Evolutionary conservation across 2,888 invertebrate species (phyloP).

Genomic region (Deilephila porcellus): DNA sequence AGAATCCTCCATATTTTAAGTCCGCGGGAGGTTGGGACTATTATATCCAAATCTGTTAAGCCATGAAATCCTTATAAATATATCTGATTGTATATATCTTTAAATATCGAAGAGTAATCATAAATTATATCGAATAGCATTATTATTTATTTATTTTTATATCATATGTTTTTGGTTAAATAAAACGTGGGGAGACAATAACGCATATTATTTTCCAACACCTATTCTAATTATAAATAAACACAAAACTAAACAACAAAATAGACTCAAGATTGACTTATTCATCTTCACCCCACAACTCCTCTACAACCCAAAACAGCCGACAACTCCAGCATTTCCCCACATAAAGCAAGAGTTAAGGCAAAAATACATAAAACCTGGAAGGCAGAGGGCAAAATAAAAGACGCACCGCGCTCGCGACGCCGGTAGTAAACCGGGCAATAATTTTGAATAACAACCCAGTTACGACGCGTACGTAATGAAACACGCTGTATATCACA

Average conservation of each 20-base stretch:
- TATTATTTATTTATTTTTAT: too few species aligned
- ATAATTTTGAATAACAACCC: conserved; percentile 76
- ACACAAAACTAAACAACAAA: too few species aligned
- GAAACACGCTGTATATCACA: conserved; percentile 78
- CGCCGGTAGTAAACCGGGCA: conserved; percentile 66
- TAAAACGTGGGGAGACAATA: too few species aligned
- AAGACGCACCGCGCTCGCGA: conserved; percentile 46
- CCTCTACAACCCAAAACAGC: background rate
- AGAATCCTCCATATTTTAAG: conserved; percentile 1
- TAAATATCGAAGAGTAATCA: too few species aligned
- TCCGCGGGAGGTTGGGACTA: background rate
- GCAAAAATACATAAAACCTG: background rate
- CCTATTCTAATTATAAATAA: too few species aligned
- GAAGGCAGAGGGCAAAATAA: conserved; percentile 10
- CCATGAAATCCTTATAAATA: background rate
- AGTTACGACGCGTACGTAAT: conserved; percentile 72
- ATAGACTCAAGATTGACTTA: too few species aligned
- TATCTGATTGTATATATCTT: too few species aligned
- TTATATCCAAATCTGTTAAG: background rate
- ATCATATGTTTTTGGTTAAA: too few species aligned
- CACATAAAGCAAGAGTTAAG: too few species aligned
- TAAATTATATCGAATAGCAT: too few species aligned
- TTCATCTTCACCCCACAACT: background rate
- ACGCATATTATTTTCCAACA: too few species aligned
- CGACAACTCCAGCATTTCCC: background rate